phyloP scores from a whole-genome alignment of 2,113 vertebrate species.

The Puffinus mauretanicus region DNA sequence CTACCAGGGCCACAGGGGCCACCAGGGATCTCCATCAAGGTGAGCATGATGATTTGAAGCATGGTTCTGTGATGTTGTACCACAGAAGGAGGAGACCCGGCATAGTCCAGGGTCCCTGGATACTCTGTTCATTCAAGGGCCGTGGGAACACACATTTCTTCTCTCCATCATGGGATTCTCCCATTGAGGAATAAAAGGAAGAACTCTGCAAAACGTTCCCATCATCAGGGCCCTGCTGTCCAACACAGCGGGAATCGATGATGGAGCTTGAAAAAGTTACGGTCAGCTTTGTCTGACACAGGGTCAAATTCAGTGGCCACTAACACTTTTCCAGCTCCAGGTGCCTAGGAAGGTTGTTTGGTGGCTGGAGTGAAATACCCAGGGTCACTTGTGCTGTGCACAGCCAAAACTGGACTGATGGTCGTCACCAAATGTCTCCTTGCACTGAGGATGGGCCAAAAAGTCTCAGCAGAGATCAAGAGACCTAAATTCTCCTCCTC shows the following conservation, averaged over 20 bases:
- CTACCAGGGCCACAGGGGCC: slow-evolving; percentile 74
- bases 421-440: neutral
- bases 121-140: neutral
- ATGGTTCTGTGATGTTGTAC: neutral
- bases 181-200: neutral
- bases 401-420: neutral
- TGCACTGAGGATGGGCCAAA: neutral
- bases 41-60: slow-evolving; percentile 9
- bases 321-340: neutral
- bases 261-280: neutral
- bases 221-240: neutral
- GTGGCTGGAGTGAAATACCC: neutral
- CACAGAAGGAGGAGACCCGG: accelerated
- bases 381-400: neutral
- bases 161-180: neutral
- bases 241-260: accelerated
- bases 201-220: neutral
- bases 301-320: neutral
- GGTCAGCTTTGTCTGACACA: neutral
- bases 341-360: neutral
- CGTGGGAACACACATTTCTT: neutral
- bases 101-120: neutral
- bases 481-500: neutral
- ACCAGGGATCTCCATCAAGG: slow-evolving; percentile 83
- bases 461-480: neutral